Evolutionary conservation across 2,797 vertebrate species (phyloP).

Genomic region (Pseudomugil tenellus): DNA sequence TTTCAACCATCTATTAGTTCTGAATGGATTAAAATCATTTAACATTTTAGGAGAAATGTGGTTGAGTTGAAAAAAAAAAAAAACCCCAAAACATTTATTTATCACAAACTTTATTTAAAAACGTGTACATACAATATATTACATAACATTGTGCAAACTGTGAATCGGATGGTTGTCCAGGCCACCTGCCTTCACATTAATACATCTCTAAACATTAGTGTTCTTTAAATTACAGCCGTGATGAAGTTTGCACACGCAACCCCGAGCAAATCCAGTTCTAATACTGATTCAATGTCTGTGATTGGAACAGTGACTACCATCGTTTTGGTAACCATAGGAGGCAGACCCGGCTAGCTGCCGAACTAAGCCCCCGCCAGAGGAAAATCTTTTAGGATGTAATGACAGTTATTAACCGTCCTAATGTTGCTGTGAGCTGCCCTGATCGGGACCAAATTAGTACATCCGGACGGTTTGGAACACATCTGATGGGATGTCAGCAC

Average conservation of each 20-base stretch:
- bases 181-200: slow-evolving; percentile 38
- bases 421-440: slow-evolving; percentile 51
- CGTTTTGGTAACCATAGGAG: slow-evolving; percentile 63
- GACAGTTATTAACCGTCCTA: slow-evolving; percentile 67
- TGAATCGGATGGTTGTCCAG: slow-evolving; percentile 1
- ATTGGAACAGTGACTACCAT: slow-evolving; percentile 63
- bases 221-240: slow-evolving; percentile 18
- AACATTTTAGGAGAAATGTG: too few species aligned
- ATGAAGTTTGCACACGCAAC: slow-evolving; percentile 28
- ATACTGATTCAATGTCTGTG: slow-evolving; percentile 52
- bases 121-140: slow-evolving; percentile 72
- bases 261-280: slow-evolving; percentile 21
- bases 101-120: slow-evolving; percentile 79
- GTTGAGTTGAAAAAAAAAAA: not conserved
- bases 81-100: slow-evolving; percentile 7
- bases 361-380: slow-evolving; percentile 50
- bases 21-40: too few species aligned
- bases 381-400: slow-evolving; percentile 67
- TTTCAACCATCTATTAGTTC: too few species aligned
- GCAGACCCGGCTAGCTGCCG: slow-evolving; percentile 56
- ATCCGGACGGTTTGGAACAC: slow-evolving; percentile 55
- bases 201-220: slow-evolving; percentile 30
- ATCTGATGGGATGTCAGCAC: slow-evolving; percentile 44
- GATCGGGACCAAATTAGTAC: slow-evolving; percentile 58
- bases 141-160: slow-evolving; percentile 63